Base-by-base conservation (phyloP, 2,113 vertebrate genomes). In the Mormoops blainvillei region DNA sequence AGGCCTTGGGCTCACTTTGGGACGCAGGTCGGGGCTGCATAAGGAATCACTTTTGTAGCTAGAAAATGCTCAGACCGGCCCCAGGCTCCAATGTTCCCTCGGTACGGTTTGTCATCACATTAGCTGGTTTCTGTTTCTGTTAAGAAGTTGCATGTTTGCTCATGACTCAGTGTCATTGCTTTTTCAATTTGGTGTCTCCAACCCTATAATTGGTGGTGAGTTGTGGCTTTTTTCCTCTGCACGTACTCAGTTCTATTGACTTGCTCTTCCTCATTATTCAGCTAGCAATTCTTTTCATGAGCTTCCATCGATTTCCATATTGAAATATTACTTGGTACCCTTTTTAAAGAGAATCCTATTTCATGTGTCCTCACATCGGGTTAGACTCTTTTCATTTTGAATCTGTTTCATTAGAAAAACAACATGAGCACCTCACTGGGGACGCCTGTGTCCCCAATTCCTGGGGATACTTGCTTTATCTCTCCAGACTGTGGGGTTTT, bases 241-340 rank as follows among this genome's bases (percentile, higher is more conserved):
- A 4, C 50, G 74, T 31, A 48, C 43, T 33, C n/a, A 36, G 48
- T 63, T 38, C 89, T 61, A 81, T 90, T 13, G 90, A 96, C 45
- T 45, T 82, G 19, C 45, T 38, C 58, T 58, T 87, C 73, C 68
- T 89, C 90, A 16, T 87, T 84, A 87, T 48, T 84, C 58, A 89
- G 65, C 31, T 67, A 38, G 70, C 80, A 38, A 88, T 94, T 92
- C 94, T 81, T 83, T 63, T 38, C 92, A 92, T 19, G 80, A 76
- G 92, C 31, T 0, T 19, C 90, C 38, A 94, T 90, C 36, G 97
- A 96, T 95, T 95, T 92, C 86, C 78, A 58, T 63, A 58, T 38
- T 31, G 96, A 82, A 92, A 68, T 38, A 61, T 13, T 82, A 78
- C 54, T 52, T 31, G 19, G 28, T 65, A 43, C 7, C 18, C 48